Evolutionary conservation across 2,797 vertebrate genomes (phyloP).

Genomic region (Yasuhikotakia modesta): DNA sequence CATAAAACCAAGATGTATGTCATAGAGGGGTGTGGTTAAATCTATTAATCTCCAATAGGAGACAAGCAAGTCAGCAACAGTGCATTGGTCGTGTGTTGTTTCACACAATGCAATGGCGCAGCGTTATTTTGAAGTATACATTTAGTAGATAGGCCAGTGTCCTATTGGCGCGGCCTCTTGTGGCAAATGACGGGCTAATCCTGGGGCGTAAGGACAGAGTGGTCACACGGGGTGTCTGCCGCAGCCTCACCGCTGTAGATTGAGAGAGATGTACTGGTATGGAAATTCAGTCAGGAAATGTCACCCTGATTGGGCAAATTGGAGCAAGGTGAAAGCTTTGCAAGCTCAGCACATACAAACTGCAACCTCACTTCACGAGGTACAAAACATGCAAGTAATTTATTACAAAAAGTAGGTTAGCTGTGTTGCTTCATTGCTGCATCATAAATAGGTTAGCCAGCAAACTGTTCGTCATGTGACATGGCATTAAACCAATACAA

Average conservation of each 20-base stretch:
- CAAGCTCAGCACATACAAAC: slow-evolving; percentile 40
- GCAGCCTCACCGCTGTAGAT: slow-evolving; percentile 7
- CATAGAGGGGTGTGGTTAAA: slow-evolving; percentile 5
- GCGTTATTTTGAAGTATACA: slow-evolving; percentile 24
- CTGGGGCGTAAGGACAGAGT: slow-evolving; percentile 29
- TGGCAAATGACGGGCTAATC: slow-evolving; percentile 8
- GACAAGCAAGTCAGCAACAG: neutral
- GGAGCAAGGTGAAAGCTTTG: slow-evolving; percentile 43
- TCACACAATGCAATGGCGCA: slow-evolving; percentile 7
- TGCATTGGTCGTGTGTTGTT: neutral
- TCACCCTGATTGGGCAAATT: slow-evolving; percentile 37
- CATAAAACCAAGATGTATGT: neutral
- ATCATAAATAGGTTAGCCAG: slow-evolving; percentile 11
- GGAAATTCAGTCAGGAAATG: slow-evolving; percentile 39
- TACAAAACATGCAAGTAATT: slow-evolving; percentile 7
- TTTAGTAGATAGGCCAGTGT: neutral
- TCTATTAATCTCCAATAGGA: slow-evolving; percentile 7
- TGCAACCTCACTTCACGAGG: neutral
- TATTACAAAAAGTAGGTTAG: slow-evolving; percentile 31
- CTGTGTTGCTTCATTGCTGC: slow-evolving; percentile 15
- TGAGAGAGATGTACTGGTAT: slow-evolving; percentile 11
- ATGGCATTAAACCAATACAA: neutral
- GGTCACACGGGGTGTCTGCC: neutral
- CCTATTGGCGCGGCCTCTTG: neutral
- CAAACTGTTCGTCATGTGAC: neutral